These are phyloP conservation scores for Nothocercus nigrocapillus DNA, from an alignment of 2,113 vertebrate species.

Conservation along the genomic window DNA sequence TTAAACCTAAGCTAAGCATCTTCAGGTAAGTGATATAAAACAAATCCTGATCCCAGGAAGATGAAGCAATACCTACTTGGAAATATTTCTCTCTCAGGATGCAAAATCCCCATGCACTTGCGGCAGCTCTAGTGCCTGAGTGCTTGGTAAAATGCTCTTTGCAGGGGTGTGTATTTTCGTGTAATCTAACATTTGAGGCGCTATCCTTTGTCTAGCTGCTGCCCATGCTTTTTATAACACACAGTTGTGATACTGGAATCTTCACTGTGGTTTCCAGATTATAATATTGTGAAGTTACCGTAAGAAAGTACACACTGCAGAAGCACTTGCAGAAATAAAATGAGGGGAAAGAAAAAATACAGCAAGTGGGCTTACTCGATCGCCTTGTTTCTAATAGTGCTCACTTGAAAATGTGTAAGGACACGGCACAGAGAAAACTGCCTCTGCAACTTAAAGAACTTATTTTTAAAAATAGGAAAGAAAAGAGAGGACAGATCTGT, in stretches of 20 bases:
- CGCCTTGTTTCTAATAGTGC: background rate
- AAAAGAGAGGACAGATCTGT: background rate
- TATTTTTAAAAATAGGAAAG: background rate
- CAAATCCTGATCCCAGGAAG: background rate
- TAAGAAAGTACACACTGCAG: background rate
- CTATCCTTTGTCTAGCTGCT: accelerated
- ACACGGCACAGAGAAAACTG: background rate
- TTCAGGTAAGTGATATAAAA: background rate
- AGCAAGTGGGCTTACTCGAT: background rate
- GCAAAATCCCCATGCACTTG: background rate
- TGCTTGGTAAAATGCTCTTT: accelerated
- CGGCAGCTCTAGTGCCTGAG: background rate
- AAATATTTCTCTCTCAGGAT: background rate
- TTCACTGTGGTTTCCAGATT: accelerated
- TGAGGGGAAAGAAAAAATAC: background rate
- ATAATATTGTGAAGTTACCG: background rate
- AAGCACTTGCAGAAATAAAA: background rate
- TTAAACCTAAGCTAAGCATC: background rate
- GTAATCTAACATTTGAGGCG: background rate
- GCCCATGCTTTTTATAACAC: accelerated
- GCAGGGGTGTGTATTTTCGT: background rate
- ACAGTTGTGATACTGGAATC: background rate
- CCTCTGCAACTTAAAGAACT: background rate
- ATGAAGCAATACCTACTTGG: background rate
- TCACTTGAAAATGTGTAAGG: background rate